Base-by-base conservation (phyloP, 2,888 invertebrate species). In the Carcina quercana region DNA sequence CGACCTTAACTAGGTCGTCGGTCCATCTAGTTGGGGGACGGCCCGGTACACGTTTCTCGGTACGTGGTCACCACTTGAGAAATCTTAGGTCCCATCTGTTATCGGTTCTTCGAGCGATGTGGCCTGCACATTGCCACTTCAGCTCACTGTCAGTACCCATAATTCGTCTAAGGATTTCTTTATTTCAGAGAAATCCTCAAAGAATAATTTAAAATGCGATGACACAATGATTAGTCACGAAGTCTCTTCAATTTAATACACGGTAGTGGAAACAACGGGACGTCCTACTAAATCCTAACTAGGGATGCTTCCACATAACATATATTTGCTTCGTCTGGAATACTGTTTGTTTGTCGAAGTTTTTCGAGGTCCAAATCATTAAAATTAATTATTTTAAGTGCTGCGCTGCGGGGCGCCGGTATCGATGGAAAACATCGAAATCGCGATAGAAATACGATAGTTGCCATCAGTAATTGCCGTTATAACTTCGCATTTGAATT, bases 311-410 rank as follows among this genome's bases (percentile, higher is more conserved):
- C 5, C 5, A 17, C 7, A 17, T 5, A 17, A 17, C 17, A 5
- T 17, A 17, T 17, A 5, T 7, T 17, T 17, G 17, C 5, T 5
- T 5, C 7, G 17, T 17, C 5, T 17, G 7, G 17, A 17, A 17
- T 17, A 17, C 5, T 17, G 12, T 24, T 24, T 5, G 6, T 24
- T 24, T 12, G 6, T 11, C 10, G 12, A 11, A 24, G 11, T 12
- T 11, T 11, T 24, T 11, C 10, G 12, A 11, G 12, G 11, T 12
- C 6, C 10, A 11, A 11, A 12, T 38, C 45, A 50, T 56, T 51
- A 46, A 51, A 61, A 55, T 55, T 55, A 53, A 60, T 62, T 53
- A 53, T 47, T 41, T 44, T 40, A 46, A 36, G 40, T 42, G 25
- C 32, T 26, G 38, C 47, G 13, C 36, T 25, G 42, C 50, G 47